Conservation (phyloP, 2,797 vertebrate species). For the Fringilla coelebs region DNA sequence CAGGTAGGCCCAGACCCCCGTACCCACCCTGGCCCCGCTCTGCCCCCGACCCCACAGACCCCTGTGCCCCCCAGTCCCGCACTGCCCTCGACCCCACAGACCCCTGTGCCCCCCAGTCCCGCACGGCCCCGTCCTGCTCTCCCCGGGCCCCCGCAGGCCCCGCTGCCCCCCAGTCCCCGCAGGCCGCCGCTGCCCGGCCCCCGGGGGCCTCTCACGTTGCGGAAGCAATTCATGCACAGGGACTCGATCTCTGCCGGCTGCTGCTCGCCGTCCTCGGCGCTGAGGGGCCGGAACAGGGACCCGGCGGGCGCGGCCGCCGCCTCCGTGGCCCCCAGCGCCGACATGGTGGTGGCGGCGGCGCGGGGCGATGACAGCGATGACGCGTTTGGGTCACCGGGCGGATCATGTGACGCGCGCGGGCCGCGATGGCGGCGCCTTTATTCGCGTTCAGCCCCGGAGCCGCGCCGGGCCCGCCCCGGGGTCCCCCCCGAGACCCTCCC, state of each 20-base stretch:
- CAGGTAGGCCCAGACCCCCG: too few species aligned
- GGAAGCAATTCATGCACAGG: background rate
- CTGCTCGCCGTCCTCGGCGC: background rate
- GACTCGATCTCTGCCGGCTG: background rate
- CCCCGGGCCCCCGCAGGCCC: background rate
- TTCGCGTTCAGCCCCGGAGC: background rate
- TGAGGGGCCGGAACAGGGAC: background rate
- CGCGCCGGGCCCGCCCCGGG: background rate
- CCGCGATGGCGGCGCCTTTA: background rate
- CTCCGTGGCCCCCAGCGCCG: background rate
- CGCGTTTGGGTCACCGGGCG: rapidly evolving
- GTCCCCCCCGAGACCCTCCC: rapidly evolving
- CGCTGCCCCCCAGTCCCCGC: background rate
- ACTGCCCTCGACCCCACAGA: too few species aligned
- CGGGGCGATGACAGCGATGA: background rate
- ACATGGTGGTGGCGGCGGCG: background rate
- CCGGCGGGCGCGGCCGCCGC: background rate
- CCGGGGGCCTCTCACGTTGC: background rate
- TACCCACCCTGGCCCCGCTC: too few species aligned
- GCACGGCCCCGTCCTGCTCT: too few species aligned
- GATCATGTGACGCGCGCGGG: background rate
- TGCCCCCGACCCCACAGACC: too few species aligned
- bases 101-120: too few species aligned
- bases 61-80: too few species aligned
- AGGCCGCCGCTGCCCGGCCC: background rate